Conservation (phyloP, 2,797 vertebrate genomes). For the Phrynocephalus vlangalii region DNA sequence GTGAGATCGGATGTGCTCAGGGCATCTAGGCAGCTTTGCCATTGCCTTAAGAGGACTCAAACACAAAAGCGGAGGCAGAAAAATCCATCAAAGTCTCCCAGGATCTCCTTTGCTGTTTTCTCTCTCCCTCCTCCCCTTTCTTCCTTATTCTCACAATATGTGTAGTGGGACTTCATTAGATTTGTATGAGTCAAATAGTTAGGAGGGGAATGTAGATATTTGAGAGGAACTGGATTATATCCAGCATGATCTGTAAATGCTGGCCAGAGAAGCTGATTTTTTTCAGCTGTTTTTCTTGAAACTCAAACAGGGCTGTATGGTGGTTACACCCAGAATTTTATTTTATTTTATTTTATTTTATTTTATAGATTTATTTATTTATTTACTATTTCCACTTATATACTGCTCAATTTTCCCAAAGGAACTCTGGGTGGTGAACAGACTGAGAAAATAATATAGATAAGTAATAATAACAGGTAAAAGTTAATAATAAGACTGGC, state of each 20-base stretch:
- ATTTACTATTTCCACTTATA: no score
- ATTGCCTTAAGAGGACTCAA: constrained; percentile 41
- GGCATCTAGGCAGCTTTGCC: neutral
- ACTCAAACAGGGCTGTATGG: constrained; percentile 38
- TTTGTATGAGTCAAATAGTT: constrained; percentile 59
- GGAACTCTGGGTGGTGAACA: no score
- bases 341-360: neutral
- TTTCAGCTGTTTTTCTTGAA: constrained; percentile 63
- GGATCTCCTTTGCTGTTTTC: constrained; percentile 48
- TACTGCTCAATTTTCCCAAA: no score
- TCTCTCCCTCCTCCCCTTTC: neutral
- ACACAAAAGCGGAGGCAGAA: constrained; percentile 40
- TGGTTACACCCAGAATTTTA: constrained; percentile 59
- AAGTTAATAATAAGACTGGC: no score
- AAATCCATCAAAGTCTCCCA: constrained; percentile 51
- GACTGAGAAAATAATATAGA: no score
- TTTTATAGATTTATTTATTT: no score
- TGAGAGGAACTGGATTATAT: constrained; percentile 52
- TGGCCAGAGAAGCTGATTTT: constrained; percentile 58
- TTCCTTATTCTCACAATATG: constrained; percentile 38
- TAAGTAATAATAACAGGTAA: no score
- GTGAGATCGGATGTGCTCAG: no score
- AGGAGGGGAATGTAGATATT: constrained; percentile 49
- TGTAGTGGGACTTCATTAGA: constrained; percentile 44
- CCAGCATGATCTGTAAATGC: constrained; percentile 59